Evolutionary conservation across 2,797 vertebrate genomes (phyloP), one percentile per base, ranked within the genome.

Genomic region (Podargus strigoides): DNA sequence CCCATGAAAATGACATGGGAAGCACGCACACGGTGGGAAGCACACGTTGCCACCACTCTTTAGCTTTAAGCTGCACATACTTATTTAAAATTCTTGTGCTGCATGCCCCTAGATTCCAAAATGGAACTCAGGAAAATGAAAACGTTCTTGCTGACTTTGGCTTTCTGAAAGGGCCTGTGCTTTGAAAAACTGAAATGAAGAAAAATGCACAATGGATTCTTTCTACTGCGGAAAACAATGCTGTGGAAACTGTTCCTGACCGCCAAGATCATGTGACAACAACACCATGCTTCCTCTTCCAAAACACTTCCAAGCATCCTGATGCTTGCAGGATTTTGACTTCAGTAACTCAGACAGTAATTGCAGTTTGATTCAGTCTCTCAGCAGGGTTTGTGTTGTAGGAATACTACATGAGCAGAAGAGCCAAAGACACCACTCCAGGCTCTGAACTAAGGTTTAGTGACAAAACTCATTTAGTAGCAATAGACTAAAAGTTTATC

Each of bases 401-500:
- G 83, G 81, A 88, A 88, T 90, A 94, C 93, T 93, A 89, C 81
- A 78, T 16, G 41, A 87, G 37, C 3, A 6, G 24, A 42, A 47
- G 81, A 80, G 95, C 90, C 96, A 97, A 96, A 95, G 89, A 96
- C 81, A 89, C 85, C 93, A 84, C 91, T 94, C 92, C 95, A 81
- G 81, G 87, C 77, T 77, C 75, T 50, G 68, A 76, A 93, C 63
- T 49, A 74, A 73, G 90, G 81, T 66, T 36, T 89, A 90, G 96
- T 96, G 92, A 90, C 26, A 59, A 96, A 96, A 93, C 69, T 56
- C 94, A 93, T 92, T 97, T 96, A 97, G 97, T 96, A 97, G 96
- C 96, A 97, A 96, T 95, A 96, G 95, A 96, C 92, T 82, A 93
- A 97, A 97, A 96, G 96, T 97, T 97, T 97, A 97, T 97, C 96